phyloP scores from a whole-genome alignment of 2,888 invertebrate species.

The Caenorhabditis macrosperma region DNA sequence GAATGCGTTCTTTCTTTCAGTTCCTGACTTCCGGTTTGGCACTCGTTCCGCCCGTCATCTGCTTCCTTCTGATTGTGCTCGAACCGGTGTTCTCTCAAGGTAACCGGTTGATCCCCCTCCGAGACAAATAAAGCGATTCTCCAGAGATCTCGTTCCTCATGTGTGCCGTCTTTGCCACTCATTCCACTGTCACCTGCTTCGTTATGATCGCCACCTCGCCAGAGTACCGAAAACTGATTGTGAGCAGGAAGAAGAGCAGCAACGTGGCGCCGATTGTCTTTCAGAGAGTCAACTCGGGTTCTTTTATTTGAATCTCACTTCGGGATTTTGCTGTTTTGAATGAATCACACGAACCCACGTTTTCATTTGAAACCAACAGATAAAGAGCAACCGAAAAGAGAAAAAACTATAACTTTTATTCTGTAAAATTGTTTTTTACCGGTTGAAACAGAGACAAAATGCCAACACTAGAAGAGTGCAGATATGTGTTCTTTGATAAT shows the following conservation, averaged over 20 bases:
- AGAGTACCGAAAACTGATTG: background rate
- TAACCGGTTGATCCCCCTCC: background rate
- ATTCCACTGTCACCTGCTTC: conserved; percentile 8
- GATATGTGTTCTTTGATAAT: background rate
- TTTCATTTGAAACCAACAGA: no score
- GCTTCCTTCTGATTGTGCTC: background rate
- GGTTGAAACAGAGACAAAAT: no score
- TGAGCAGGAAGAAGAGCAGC: background rate
- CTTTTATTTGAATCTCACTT: background rate
- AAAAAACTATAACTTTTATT: no score
- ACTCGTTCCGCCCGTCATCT: background rate
- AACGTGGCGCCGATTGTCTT: background rate
- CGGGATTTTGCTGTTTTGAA: no score
- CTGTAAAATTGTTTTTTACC: no score
- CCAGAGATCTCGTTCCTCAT: conserved; percentile 9
- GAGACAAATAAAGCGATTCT: background rate
- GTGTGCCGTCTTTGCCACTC: conserved; percentile 8
- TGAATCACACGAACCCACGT: no score
- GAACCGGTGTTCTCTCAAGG: background rate
- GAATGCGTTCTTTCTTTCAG: background rate
- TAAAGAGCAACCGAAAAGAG: no score
- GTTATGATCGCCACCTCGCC: conserved; percentile 5
- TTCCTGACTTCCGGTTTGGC: background rate
- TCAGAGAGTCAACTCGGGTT: background rate
- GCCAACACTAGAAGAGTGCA: background rate